Base-by-base conservation (phyloP, 2,888 invertebrate genomes). In the Cremastobaeus sp. region DNA sequence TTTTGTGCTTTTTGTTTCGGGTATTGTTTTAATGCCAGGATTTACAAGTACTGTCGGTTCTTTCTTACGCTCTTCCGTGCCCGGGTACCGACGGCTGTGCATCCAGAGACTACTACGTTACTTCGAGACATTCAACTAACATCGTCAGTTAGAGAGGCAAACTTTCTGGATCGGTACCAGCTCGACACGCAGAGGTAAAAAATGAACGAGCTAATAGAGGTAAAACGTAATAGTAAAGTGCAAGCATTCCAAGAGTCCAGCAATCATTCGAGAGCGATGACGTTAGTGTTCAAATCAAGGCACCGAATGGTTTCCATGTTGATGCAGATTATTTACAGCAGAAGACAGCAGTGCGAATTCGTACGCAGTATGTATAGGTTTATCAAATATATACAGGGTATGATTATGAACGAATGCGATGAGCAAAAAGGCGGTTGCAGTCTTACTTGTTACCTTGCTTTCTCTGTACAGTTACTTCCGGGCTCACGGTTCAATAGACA, bases 301-400 rank as follows among this genome's bases (percentile, higher is more conserved):
- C 83, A 86, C 86, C 86, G 85, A 81, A 84, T 85, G 84, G 81
- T 80, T 64, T 84, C 82, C 82, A 82, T 84, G 83, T 84, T 83
- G 84, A 86, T 87, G 86, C 85, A 78, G 83, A 84, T 86, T 87
- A 87, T 87, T 86, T 87, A 87, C 87, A 87, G 87, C 86, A 80
- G 83, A 81, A 85, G 79, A 83, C 83, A 85, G 84, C 83, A 81
- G 83, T 79, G 79, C 80, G 82, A 78, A 78, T 80, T 77, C 68
- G 54, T 74, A 75, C 74, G 71, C 73, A 70, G 68, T 65, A 79
- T 76, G 79, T 78, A 77, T 73, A 78, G 76, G 71, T 80, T 76
- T 76, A 74, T 55, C 52, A 78, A 74, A 74, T 77, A 74, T 72
- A 77, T 84, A 84, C 82, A 85, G 60, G 80, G 81, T 84, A 82